Evolutionary conservation across 35 echinoderm and acorn worm species (phyloP), one percentile per base, ranked within the genome.

Genomic region (Hemicentrotus pulcherrimus): DNA sequence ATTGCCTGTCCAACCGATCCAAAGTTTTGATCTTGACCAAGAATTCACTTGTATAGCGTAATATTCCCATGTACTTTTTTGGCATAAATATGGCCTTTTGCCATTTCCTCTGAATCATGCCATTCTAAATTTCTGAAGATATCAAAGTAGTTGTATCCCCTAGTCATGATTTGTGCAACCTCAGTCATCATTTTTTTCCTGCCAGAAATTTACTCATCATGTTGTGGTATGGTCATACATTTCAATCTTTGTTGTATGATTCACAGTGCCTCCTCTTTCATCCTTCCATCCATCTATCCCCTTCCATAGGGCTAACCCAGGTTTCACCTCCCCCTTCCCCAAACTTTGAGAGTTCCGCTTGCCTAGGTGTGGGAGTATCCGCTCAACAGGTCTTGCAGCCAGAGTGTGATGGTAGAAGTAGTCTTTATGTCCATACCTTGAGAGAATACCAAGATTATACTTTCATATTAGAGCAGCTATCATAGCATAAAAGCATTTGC

Each of bases 151-250:
- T 78, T 78, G 22, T 78, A 78, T 78, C 65, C 65, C 24, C n/a
- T 6, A 4, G 19, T 78, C 65, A n/a, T 78, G 65, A 78, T n/a
- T 78, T 78, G 24, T 6, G 60, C 24, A 78, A 78, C 19, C 65
- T 7, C 65, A 78, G 65, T 78, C 65, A 78, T 78, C 65, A n/a
- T 78, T 28, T 78, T n/a, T 70, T 78, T 78, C 65, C 65, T 78
- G 65, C 65, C 65, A 78, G 65, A 55, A 55, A 78, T 78, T 78
- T 78, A 78, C 22, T 78, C 65, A 78, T n/a, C 65, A 78, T 78
- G 28, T 78, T 78, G 4, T 78, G 65, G 65, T 78, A 78, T 78
- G 65, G 65, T 78, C 65, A 78, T 55, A 55, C 50, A 55, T 78
- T 78, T 78, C 28, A 78, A 22, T 78, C 28, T n/a, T 22, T 8